Percentiles rank a stretch among this genome's conserved stretches.
These are phyloP conservation scores for Mirounga angustirostris DNA, from an alignment of 2,113 vertebrate genomes.

Conservation along the genomic window DNA sequence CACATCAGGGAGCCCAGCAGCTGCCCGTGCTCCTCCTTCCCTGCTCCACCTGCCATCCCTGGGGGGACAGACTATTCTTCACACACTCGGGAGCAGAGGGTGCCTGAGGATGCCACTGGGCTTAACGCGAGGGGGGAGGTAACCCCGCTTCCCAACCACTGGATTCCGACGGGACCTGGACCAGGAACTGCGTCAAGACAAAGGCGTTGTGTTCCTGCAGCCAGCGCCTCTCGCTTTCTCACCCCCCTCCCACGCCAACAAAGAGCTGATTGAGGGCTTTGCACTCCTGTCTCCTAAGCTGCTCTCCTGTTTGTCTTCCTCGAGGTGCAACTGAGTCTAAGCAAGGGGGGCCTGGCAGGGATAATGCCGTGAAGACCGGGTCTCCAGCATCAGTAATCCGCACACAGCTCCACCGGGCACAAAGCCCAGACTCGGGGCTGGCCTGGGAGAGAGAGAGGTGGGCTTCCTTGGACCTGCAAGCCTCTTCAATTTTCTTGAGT, in stretches of 20 bases:
- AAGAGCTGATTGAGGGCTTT: conserved; percentile 2
- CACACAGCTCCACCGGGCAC: rapidly evolving
- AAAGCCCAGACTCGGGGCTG: rapidly evolving
- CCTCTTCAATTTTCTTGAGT: not conserved
- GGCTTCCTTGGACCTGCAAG: not conserved
- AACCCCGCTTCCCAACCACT: not conserved
- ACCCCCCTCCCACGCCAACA: not conserved
- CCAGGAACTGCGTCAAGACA: not conserved
- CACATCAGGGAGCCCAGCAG: rapidly evolving
- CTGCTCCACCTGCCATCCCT: rapidly evolving
- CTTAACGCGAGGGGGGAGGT: not conserved
- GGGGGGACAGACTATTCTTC: not conserved
- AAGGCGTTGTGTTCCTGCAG: conserved; percentile 13
- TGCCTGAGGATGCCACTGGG: not conserved
- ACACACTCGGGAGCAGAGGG: rapidly evolving
- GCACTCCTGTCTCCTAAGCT: not conserved
- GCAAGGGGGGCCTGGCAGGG: not conserved
- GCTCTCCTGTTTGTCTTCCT: not conserved
- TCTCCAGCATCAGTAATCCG: not conserved
- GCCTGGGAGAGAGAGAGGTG: rapidly evolving
- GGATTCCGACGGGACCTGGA: not conserved
- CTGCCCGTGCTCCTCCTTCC: rapidly evolving
- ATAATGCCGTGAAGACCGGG: not conserved
- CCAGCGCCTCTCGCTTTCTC: not conserved
- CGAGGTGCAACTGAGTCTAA: not conserved